Percentiles rank a stretch among this genome's conserved stretches.
Conservation (phyloP, 2,888 invertebrate species). For the Campoplex capitator region DNA sequence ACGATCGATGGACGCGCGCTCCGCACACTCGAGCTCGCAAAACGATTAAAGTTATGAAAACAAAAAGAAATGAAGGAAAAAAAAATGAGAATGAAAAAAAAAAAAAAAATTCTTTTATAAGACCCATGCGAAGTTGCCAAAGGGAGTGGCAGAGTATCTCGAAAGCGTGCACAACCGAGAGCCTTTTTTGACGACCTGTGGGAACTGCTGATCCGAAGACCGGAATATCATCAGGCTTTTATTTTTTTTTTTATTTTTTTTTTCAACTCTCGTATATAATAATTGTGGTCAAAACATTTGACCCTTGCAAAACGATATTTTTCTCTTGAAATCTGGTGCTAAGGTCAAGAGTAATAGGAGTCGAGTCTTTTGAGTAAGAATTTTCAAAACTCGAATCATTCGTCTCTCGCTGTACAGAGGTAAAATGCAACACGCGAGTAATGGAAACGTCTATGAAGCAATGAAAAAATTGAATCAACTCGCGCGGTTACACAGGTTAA, state of each 20-base stretch:
- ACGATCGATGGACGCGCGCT: conserved; percentile 54
- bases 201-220: conserved; percentile 26
- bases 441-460: background rate
- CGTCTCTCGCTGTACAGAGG: background rate
- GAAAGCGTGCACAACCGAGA: conserved; percentile 47
- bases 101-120: conserved; percentile 36
- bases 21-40: conserved; percentile 36
- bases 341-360: background rate
- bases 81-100: background rate
- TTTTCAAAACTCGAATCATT: background rate
- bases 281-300: conserved; percentile 55
- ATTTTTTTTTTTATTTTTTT: background rate
- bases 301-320: conserved; percentile 27
- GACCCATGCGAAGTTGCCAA: conserved; percentile 23
- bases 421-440: background rate
- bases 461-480: background rate
- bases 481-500: too few species aligned
- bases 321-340: conserved; percentile 1
- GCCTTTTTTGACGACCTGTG: conserved; percentile 44
- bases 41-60: conserved; percentile 48
- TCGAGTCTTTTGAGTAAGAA: too few species aligned
- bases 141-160: conserved; percentile 43
- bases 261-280: conserved; percentile 16
- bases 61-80: background rate
- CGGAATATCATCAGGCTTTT: background rate